Evolutionary conservation across 2,888 invertebrate genomes (phyloP), one percentile per base, ranked within the genome.

Genomic region (Tenthredo amoena): DNA sequence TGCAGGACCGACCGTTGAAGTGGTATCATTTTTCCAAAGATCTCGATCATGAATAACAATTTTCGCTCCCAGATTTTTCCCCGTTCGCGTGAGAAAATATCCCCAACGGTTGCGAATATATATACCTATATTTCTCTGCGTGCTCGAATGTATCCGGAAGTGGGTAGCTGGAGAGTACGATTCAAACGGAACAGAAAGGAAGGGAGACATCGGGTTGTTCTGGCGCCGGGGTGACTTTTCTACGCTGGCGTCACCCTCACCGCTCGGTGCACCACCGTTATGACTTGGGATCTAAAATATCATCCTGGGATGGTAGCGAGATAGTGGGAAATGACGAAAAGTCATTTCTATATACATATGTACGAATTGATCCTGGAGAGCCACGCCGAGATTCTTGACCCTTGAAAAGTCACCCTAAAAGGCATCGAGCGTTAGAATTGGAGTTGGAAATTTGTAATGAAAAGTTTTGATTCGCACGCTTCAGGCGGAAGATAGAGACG

Each of bases 41-140:
- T 62, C 62, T 62, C 62, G 81, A 81, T 81, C 81, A 50, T 81
- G 81, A 81, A 81, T 81, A 81, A 81, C 50, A 77, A 77, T 77
- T 18, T 47, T 26, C 18, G 0, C 47, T 55, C 43, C 26, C 26
- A 43, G 21, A 74, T 21, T 43, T 21, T 43, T 21, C 26, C 43
- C 12, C n/a, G 7, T 43, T 5, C 43, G 9, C 4, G 26, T 31
- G n/a, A 43, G 74, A 43, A 43, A 21, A 21, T 74, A 40, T 43
- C 34, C 15, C 15, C 1, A 34, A 26, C 31, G n/a, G 74, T 37
- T 43, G n/a, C 47, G 47, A 47, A 47, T 40, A 40, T 43, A 58
- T 7, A 58, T 58, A n/a, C 7, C 1, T 34, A 15, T 31, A 72
- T 40, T 21, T 74, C 74, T 74, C 43, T 10, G 18, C 43, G 18